Conservation (phyloP, 2,113 vertebrate genomes). For the Aythya baeri region DNA sequence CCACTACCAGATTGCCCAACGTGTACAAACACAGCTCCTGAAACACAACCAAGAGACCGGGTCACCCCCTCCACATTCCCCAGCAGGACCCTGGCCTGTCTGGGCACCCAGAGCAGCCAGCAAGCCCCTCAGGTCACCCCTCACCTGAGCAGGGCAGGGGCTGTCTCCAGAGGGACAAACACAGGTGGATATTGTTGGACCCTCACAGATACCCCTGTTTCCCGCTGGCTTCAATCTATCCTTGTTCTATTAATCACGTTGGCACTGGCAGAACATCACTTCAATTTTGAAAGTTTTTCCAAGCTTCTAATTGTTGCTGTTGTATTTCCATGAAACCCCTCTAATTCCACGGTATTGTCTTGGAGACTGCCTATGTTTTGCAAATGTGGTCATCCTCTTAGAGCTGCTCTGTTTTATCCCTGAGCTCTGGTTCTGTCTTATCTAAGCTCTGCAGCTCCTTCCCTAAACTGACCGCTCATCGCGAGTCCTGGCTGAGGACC, state of each 20-base stretch:
- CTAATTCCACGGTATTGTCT: not conserved
- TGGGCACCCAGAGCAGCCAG: not conserved
- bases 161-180: not conserved
- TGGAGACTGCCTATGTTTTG: not conserved
- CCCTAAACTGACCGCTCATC: not conserved
- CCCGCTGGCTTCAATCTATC: not conserved
- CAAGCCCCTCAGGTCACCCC: not conserved
- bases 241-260: not conserved
- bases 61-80: not conserved
- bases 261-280: not conserved
- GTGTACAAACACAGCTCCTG: slow-evolving; percentile 97
- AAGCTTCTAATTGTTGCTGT: not conserved
- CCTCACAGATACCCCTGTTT: not conserved
- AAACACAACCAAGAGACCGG: not conserved
- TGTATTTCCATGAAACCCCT: not conserved
- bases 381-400: not conserved
- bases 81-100: fast-evolving
- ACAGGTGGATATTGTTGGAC: not conserved
- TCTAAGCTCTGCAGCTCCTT: not conserved
- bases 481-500: no score
- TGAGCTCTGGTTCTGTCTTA: not conserved
- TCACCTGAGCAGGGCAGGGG: not conserved
- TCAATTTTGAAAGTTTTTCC: not conserved
- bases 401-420: not conserved
- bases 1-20: slow-evolving; percentile 91